Conservation (phyloP, 1,140 invertebrate genomes). For the Drosophila kepulauana region DNA sequence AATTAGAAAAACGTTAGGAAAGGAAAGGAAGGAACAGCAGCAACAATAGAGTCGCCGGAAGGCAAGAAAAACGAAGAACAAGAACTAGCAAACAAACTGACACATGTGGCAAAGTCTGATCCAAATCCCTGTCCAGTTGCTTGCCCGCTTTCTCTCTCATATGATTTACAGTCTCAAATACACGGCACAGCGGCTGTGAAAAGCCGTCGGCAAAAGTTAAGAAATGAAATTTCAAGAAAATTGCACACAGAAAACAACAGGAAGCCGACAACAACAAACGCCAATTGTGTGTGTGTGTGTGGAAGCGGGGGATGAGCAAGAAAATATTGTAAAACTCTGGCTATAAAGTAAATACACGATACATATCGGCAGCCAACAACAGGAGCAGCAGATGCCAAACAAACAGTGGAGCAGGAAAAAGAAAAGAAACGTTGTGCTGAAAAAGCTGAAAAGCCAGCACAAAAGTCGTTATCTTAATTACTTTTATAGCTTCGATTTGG, state of each 20-base stretch:
- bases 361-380: slow-evolving; percentile 58
- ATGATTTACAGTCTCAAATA: slow-evolving; percentile 74
- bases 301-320: slow-evolving; percentile 19
- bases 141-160: slow-evolving; percentile 9
- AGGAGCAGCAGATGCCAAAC: not conserved
- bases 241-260: slow-evolving; percentile 79
- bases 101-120: slow-evolving; percentile 52
- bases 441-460: slow-evolving; percentile 55
- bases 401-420: not conserved
- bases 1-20: slow-evolving; percentile 66
- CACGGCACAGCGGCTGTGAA: slow-evolving; percentile 34
- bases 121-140: not conserved
- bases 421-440: not conserved
- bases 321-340: slow-evolving; percentile 81
- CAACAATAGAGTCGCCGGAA: slow-evolving; percentile 28
- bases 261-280: slow-evolving; percentile 52
- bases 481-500: slow-evolving; percentile 81
- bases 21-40: slow-evolving; percentile 9
- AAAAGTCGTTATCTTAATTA: slow-evolving; percentile 83
- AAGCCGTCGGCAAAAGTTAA: slow-evolving; percentile 76
- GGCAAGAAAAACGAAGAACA: slow-evolving; percentile 46
- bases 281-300: not conserved
- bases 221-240: slow-evolving; percentile 83
- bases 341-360: slow-evolving; percentile 78
- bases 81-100: slow-evolving; percentile 39